Base-by-base conservation (phyloP, 2,113 vertebrate genomes). In the Elaphurus davidianus region DNA sequence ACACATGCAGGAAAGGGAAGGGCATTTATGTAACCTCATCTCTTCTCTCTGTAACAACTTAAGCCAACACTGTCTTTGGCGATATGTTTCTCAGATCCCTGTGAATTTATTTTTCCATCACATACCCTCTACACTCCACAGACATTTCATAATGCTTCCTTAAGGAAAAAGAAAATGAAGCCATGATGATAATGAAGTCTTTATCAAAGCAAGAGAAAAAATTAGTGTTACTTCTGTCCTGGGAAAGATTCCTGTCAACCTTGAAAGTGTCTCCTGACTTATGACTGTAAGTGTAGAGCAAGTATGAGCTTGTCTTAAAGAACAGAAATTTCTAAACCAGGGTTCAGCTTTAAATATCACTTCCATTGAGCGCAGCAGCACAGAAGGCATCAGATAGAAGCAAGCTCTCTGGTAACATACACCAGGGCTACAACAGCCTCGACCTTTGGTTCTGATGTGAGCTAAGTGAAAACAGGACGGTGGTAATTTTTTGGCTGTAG, bases 381-480 rank as follows among this genome's bases (percentile, higher is more conserved):
- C 93, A 96, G 50, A 88, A 90, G 76, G 92, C 47, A 84, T 87
- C n/a, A 90, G 59, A 91, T n/a, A 87, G 93, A 97, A 76, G 64
- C 67, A 83, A 87, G 30, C 40, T 96, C 71, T 86, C 91, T 83
- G 43, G 57, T 45, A 95, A 87, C 33, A 94, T 28, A 85, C 3
- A 14, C 43, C n/a, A 71, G 62, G 81, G 33, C 50, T 43, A 23
- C 36, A 33, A 52, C 54, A 83, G 21, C 43, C 52, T 52, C 87
- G 16, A 45, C 9, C 64, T 85, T 67, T 30, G 12, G 28, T 92
- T 84, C 86, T 91, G 87, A 71, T 78, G 62, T 13, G 8, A 62
- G 54, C 71, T 94, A 90, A 98, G 76, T 90, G 60, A 97, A 97
- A 93, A 40, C 81, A 97, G 84, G 85, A 94, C 27, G 71, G 59